These are phyloP conservation scores for Centruroides vittatus DNA, from an alignment of 1,140 invertebrate genomes.

Conservation along the genomic window DNA sequence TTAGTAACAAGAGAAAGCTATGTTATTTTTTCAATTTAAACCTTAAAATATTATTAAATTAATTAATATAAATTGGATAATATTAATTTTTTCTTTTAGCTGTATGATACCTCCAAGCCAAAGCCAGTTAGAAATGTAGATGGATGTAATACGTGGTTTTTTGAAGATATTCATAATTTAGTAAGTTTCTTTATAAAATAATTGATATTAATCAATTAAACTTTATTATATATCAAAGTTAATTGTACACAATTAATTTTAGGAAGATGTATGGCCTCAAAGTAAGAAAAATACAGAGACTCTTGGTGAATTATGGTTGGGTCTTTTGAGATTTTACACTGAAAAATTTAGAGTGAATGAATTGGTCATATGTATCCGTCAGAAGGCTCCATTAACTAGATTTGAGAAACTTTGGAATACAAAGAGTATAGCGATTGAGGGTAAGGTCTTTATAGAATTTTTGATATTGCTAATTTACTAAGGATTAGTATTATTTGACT, in stretches of 20 bases:
- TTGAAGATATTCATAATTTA: slow-evolving; percentile 27
- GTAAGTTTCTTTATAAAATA: slow-evolving; percentile 15
- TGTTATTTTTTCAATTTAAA: too few species aligned
- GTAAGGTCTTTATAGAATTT: slow-evolving; percentile 19
- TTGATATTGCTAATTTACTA: not conserved
- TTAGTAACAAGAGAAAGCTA: too few species aligned
- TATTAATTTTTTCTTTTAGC: not conserved
- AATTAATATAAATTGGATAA: too few species aligned
- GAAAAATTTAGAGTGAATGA: slow-evolving; percentile 40
- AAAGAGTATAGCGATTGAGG: slow-evolving; percentile 42
- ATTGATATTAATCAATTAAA: too few species aligned
- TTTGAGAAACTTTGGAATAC: slow-evolving; percentile 44
- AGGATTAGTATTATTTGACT: too few species aligned
- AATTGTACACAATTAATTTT: slow-evolving; percentile 7
- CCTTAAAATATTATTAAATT: too few species aligned
- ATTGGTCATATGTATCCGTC: slow-evolving; percentile 40
- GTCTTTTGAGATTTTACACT: slow-evolving; percentile 40
- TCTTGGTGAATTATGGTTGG: slow-evolving; percentile 40
- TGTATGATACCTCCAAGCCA: not conserved
- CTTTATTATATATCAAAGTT: too few species aligned
- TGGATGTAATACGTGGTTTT: slow-evolving; percentile 34
- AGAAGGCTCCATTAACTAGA: slow-evolving; percentile 31
- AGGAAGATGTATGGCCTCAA: slow-evolving; percentile 34
- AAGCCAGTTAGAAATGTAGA: slow-evolving; percentile 26
- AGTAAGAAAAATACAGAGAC: slow-evolving; percentile 34